Conservation (phyloP, 2,797 vertebrate species). For the Sphaeramia orbicularis region DNA sequence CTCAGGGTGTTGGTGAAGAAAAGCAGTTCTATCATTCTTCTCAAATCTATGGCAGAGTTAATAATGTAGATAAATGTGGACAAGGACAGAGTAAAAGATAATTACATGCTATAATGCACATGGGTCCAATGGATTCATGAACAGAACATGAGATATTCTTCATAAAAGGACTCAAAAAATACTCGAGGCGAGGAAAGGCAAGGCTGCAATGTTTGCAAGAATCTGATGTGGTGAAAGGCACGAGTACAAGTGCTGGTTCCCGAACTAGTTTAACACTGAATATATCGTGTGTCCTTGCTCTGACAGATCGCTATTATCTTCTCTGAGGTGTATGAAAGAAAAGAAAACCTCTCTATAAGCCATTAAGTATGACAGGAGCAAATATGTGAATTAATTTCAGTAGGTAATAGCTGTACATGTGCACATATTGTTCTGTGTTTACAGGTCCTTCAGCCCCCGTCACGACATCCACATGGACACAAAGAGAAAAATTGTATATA, state of each 20-base stretch:
- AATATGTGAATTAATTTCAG: conserved; percentile 45
- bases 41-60: neutral
- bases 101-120: neutral
- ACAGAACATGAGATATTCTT: neutral
- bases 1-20: neutral
- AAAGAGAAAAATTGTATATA: too few relatives aligned
- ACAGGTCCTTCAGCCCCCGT: too few relatives aligned
- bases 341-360: conserved; percentile 40
- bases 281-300: conserved; percentile 48
- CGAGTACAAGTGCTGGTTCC: neutral
- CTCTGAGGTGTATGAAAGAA: conserved; percentile 29
- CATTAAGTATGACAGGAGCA: conserved; percentile 57
- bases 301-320: conserved; percentile 55
- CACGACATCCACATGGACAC: too few relatives aligned
- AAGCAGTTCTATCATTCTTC: neutral
- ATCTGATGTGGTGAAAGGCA: neutral
- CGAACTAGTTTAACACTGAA: conserved; percentile 23
- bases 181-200: conserved; percentile 7
- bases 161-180: conserved; percentile 2
- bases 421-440: neutral
- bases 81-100: conserved; percentile 10
- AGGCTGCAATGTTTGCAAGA: neutral
- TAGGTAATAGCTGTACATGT: conserved; percentile 55
- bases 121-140: neutral
- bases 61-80: neutral